Base-by-base conservation (phyloP, 2,113 vertebrate genomes). In the Leptosomus discolor region DNA sequence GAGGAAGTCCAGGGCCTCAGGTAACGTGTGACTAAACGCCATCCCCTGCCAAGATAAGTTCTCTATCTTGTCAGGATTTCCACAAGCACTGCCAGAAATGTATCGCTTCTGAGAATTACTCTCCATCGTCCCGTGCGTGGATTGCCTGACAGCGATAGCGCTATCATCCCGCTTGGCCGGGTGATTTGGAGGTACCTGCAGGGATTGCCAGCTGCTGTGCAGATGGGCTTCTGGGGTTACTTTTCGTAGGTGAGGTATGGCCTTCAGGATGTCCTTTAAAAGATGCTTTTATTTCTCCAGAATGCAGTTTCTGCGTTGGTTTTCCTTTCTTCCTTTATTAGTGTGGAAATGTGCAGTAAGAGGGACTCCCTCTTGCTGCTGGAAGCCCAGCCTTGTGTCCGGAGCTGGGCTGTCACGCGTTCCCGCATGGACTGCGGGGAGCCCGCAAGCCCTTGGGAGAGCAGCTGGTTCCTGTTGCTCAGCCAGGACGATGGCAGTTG, bases 21-120 rank as follows among this genome's bases (percentile, higher is more conserved):
- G 91, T 96, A 43, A 34, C 1, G 73, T 51, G 82, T 85, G 91
- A 78, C 70, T 92, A 13, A 88, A 71, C 60, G 2, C 41, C 73
- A 14, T 70, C 48, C 81, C 83, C 67, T 48, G 94, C 92, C 97
- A 91, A 41, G 80, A 86, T 8, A 87, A 58, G 29, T 88, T 11
- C 74, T n/a, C 68, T 83, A 0, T 91, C 88, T 80, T 69, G 83
- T 95, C 96, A 96, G 92, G 65, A 5, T 97, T 96, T 98, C 96
- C 96, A 96, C 13, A 15, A 5, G 5, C 41, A 8, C 50, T 67
- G 96, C 92, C 94, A 94, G 90, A 77, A 81, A 39, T 46, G 12
- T 4, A 4, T 30, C 2, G 2, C 41, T 69, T 30, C 37, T 14
- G 65, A 15, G 77, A 60, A 24, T 4, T 9, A 1, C 57, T 29